Conservation (phyloP, 2,113 vertebrate species). For the Lepidiolamprologus cunningtoni region DNA sequence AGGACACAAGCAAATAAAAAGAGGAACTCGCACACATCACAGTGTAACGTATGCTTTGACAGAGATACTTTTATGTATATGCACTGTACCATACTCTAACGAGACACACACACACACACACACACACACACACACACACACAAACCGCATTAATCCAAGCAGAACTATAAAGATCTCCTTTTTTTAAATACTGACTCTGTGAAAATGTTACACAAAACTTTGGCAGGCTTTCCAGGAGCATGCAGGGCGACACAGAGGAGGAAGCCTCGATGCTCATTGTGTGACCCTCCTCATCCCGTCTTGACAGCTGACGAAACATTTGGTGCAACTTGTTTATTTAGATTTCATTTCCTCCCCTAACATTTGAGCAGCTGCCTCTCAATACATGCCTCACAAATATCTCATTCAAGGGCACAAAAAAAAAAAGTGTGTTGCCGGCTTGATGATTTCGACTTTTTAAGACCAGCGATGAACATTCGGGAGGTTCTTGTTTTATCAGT, state of each 20-base stretch:
- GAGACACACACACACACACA: not conserved
- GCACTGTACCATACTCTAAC: not conserved
- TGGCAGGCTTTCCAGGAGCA: not conserved
- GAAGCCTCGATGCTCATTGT: not conserved
- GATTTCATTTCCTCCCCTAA: slow-evolving; percentile 33
- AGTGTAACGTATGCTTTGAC: not conserved
- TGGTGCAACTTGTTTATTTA: slow-evolving; percentile 61
- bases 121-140: not conserved
- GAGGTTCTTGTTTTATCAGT: not conserved
- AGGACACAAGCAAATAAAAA: not conserved
- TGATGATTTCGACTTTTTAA: not conserved
- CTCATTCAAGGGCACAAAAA: slow-evolving; percentile 28
- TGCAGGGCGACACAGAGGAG: not conserved
- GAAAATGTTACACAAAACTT: slow-evolving; percentile 15
- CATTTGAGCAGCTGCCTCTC: slow-evolving; percentile 49
- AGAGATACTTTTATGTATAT: not conserved
- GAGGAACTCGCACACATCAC: slow-evolving; percentile 2
- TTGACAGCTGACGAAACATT: slow-evolving; percentile 60
- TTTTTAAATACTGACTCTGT: not conserved
- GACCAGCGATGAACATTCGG: not conserved
- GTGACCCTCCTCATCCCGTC: slow-evolving; percentile 11
- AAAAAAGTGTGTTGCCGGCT: not conserved
- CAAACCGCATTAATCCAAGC: not conserved
- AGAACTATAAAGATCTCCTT: not conserved
- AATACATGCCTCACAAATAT: slow-evolving; percentile 26